Conservation (phyloP, 2,888 invertebrate species). For the Volucella bombylans region DNA sequence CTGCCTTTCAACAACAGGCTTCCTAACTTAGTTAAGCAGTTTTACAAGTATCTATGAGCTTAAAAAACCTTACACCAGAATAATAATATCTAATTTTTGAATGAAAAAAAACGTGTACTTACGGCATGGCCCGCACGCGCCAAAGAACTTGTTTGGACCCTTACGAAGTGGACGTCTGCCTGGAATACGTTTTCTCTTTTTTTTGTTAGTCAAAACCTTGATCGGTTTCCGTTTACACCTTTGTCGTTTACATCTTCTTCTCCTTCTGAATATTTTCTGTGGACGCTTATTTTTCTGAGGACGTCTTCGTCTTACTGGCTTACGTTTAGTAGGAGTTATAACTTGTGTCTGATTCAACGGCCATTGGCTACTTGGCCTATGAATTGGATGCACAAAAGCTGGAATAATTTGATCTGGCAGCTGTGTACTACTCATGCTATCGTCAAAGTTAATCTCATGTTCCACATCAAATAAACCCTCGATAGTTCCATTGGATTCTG, state of each 20-base stretch:
- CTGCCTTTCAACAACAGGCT: too few relatives aligned
- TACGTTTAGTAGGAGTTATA: slow-evolving; percentile 13
- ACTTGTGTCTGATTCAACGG: slow-evolving; percentile 32
- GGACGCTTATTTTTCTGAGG: slow-evolving; percentile 24
- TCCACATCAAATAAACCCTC: slow-evolving; percentile 6
- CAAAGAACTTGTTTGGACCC: slow-evolving; percentile 10
- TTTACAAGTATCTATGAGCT: too few relatives aligned
- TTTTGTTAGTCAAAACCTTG: not conserved
- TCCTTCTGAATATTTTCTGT: slow-evolving; percentile 21
- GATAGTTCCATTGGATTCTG: not conserved
- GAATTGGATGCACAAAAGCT: slow-evolving; percentile 63
- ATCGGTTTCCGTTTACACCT: slow-evolving; percentile 17
- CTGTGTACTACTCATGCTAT: not conserved
- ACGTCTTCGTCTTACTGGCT: slow-evolving; percentile 20
- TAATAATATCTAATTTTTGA: not conserved
- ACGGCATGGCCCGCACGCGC: slow-evolving; percentile 44
- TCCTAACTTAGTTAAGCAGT: too few relatives aligned
- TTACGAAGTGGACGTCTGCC: not conserved
- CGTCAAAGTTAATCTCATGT: slow-evolving; percentile 14
- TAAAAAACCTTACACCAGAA: too few relatives aligned
- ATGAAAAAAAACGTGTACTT: slow-evolving; percentile 20
- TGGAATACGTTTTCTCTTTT: slow-evolving; percentile 2
- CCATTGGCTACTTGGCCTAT: slow-evolving; percentile 60
- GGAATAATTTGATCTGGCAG: slow-evolving; percentile 26
- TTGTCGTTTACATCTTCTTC: slow-evolving; percentile 36